A percentile compares a stretch with the other conserved stretches of the same genome.
Conservation (phyloP, 2,888 invertebrate species). For the Corythucha ciliata region DNA sequence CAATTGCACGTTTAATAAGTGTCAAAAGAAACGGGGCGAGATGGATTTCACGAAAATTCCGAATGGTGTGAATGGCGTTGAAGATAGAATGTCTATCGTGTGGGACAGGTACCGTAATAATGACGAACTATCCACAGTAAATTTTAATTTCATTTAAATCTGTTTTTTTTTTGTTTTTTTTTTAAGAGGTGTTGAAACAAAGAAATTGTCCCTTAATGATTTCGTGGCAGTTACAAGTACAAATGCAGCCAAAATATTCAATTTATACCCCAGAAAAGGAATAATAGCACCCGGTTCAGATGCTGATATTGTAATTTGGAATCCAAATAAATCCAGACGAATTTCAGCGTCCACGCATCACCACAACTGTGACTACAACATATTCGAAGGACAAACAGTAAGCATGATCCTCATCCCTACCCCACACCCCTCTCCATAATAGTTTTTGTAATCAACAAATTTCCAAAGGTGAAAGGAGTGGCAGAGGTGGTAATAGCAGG, state of each 20-base stretch:
- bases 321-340: constrained; percentile 69
- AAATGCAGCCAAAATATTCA: constrained; percentile 94
- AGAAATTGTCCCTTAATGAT: constrained; percentile 66
- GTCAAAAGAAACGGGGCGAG: constrained; percentile 82
- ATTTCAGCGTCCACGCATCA: constrained; percentile 89
- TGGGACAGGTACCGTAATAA: constrained; percentile 95
- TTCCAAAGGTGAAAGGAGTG: constrained; percentile 77
- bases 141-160: neutral
- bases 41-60: constrained; percentile 90
- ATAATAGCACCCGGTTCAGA: constrained; percentile 86
- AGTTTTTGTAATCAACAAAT: neutral
- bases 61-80: constrained; percentile 94
- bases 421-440: neutral
- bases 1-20: constrained; percentile 88
- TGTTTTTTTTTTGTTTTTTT: neutral
- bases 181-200: neutral
- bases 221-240: constrained; percentile 96
- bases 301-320: constrained; percentile 96
- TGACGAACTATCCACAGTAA: constrained; percentile 42
- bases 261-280: constrained; percentile 92
- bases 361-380: constrained; percentile 91
- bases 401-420: neutral
- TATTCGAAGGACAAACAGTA: constrained; percentile 70
- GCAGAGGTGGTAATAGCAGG: constrained; percentile 86
- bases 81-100: constrained; percentile 90